These are phyloP conservation scores for Scomber japonicus DNA, from an alignment of 2,113 vertebrate genomes.

Conservation along the genomic window DNA sequence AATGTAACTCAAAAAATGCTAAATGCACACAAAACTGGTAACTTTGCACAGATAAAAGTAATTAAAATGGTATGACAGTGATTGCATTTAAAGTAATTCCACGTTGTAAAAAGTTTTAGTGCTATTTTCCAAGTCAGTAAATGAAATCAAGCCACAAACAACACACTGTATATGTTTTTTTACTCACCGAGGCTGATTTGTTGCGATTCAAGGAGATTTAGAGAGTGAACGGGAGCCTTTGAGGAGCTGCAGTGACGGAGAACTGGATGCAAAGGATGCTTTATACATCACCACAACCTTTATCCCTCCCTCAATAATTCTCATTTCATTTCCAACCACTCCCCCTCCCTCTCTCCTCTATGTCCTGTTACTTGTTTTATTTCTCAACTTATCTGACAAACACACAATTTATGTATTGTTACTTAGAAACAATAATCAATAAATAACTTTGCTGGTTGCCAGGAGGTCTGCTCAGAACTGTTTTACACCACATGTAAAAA, in stretches of 20 bases:
- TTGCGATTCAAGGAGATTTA: not conserved
- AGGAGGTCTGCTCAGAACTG: not conserved
- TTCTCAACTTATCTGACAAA: conserved; percentile 16
- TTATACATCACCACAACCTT: conserved; percentile 75
- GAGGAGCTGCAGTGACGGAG: conserved; percentile 48
- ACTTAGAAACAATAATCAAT: conserved; percentile 10
- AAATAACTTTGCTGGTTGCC: not conserved
- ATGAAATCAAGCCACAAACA: not conserved
- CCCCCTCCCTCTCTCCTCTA: conserved; percentile 10
- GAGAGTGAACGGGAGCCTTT: conserved; percentile 5
- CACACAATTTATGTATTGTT: conserved; percentile 4
- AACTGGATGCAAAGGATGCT: conserved; percentile 40
- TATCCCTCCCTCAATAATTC: conserved; percentile 37
- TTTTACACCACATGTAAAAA: not conserved
- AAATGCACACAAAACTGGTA: not conserved
- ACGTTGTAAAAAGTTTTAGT: not conserved
- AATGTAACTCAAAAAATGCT: not conserved
- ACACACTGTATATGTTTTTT: conserved; percentile 8
- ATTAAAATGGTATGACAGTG: not conserved
- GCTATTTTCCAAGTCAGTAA: accelerated
- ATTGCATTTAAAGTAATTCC: not conserved
- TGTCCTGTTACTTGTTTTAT: not conserved
- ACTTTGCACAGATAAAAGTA: not conserved
- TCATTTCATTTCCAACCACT: conserved; percentile 48
- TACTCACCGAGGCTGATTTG: conserved; percentile 65